These are phyloP conservation scores for Amblyraja radiata DNA, from an alignment of 2,797 vertebrate species.

Conservation along the genomic window DNA sequence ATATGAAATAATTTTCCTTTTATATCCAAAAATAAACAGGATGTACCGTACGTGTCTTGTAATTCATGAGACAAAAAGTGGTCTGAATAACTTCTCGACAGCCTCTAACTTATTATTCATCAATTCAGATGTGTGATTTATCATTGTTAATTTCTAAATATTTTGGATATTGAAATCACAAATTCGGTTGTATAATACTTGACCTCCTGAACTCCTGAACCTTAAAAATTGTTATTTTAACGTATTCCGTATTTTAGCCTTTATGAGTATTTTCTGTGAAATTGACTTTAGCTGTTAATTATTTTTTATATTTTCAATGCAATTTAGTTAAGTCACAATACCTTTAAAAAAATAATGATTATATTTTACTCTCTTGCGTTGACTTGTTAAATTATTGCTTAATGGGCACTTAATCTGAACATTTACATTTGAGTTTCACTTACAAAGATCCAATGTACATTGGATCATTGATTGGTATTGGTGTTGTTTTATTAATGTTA, in stretches of 20 bases:
- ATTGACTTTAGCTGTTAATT: background rate
- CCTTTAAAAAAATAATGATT: background rate
- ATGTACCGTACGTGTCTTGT: background rate
- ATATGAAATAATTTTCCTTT: constrained; percentile 6
- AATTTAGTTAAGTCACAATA: background rate
- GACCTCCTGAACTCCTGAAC: background rate
- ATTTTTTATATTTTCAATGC: background rate
- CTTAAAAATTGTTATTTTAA: background rate
- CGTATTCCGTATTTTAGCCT: background rate
- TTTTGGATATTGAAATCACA: background rate
- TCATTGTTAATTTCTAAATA: constrained; percentile 1
- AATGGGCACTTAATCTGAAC: no score
- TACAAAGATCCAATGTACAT: no score
- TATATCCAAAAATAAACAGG: constrained; percentile 21
- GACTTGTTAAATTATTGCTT: background rate
- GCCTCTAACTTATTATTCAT: background rate
- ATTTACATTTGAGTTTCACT: no score
- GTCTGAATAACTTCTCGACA: background rate
- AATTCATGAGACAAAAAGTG: background rate
- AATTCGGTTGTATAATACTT: background rate
- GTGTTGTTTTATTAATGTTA: no score
- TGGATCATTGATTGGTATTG: no score
- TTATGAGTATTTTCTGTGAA: background rate
- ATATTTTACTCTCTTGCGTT: background rate
- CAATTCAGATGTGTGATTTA: background rate